Evolutionary conservation across 2,888 invertebrate species (phyloP), one percentile per base, ranked within the genome.

Genomic region (Amphipoea oculea): DNA sequence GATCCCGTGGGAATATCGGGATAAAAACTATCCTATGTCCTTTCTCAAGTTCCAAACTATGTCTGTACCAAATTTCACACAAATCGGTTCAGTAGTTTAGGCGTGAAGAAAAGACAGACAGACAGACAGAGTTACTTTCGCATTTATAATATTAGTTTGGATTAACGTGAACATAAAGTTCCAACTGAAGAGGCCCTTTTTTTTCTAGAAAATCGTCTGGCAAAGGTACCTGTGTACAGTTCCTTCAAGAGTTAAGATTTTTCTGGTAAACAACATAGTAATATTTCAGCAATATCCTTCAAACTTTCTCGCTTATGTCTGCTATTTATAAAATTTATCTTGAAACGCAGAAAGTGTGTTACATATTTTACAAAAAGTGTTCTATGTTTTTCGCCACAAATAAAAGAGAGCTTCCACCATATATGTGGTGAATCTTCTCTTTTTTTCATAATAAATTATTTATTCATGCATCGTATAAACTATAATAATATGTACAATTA

Each of bases 201-300:
- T 51, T 54, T 60, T 9, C 3, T 14, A 29, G 11, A 42, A 36
- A 73, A 23, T 20, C n/a, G 1, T 54, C 2, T n/a, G 17, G 0
- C 29, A 66, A 48, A 54, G 48, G 51, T 70, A 70, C n/a, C 60
- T 68, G 65, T 76, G 73, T 73, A 45, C 70, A 2, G 23, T 29
- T 72, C 1, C 12, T 70, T 9, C 20, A 40, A 7, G 29, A 71
- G 11, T 66, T 29, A 51, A 57, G 45, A 70, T 76, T 76, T n/a
- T 36, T 45, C 36, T 70, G n/a, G 71, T 42, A 45, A 88, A 88
- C 62, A 79, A 88, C 77, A 74, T n/a, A 4, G 57, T 36, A 54
- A 79, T 80, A 82, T 70, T 75, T 86, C 62, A 75, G 42, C 23
- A 23, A 48, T 62, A 78, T 80, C 79, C 73, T 88, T 78, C 72